phyloP scores from a whole-genome alignment of 2,888 invertebrate genomes.

The Chymomyza caudatula region DNA sequence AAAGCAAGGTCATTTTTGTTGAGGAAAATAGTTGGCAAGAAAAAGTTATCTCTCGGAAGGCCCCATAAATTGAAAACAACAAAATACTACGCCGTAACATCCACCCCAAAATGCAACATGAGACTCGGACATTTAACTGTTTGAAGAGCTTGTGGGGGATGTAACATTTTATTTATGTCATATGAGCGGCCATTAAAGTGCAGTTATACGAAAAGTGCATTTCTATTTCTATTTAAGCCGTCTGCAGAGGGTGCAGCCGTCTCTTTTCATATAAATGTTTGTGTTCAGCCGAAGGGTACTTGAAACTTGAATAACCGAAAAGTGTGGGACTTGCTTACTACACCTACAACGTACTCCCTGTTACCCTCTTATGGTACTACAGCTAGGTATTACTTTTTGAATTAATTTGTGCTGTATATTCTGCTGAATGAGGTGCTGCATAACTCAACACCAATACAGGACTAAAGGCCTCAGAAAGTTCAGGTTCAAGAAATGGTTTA shows the following conservation, averaged over 20 bases:
- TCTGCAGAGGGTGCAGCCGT: neutral
- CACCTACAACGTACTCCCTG: too few relatives aligned
- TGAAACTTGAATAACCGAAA: too few relatives aligned
- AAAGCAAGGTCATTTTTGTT: neutral
- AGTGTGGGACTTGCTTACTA: too few relatives aligned
- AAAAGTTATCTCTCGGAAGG: neutral
- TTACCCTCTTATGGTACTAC: too few relatives aligned
- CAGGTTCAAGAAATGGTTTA: too few relatives aligned
- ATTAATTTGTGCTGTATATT: too few relatives aligned
- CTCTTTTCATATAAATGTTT: too few relatives aligned
- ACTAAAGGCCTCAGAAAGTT: too few relatives aligned
- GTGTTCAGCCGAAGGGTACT: too few relatives aligned
- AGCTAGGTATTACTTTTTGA: too few relatives aligned
- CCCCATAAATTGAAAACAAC: neutral
- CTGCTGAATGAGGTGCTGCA: too few relatives aligned
- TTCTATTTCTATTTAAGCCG: conserved; percentile 6
- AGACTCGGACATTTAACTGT: neutral
- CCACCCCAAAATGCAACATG: neutral
- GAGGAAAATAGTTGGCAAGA: neutral
- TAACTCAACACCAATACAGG: too few relatives aligned
- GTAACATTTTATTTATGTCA: conserved; percentile 30
- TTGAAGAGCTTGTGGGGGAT: conserved; percentile 21
- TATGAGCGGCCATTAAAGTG: conserved; percentile 62
- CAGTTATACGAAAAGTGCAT: conserved; percentile 31
- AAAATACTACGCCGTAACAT: neutral